phyloP scores from a whole-genome alignment of 2,113 vertebrate species.

The Vidua macroura region DNA sequence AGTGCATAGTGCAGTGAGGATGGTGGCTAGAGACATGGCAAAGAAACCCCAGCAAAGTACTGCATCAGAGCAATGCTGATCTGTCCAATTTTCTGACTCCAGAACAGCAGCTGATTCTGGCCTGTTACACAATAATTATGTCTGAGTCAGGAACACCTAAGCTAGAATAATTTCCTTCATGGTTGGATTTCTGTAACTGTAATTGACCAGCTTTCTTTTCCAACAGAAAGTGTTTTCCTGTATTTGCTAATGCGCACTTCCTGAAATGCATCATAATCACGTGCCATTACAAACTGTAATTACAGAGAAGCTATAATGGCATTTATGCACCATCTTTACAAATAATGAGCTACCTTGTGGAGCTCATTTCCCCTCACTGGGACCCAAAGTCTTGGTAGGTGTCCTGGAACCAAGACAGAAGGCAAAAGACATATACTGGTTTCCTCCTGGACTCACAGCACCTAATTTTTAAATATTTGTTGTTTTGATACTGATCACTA shows the following conservation, averaged over 20 bases:
- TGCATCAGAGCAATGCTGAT: not conserved
- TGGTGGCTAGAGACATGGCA: not conserved
- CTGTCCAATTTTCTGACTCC: not conserved
- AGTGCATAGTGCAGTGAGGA: not conserved
- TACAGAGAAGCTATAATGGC: not conserved
- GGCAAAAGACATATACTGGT: not conserved
- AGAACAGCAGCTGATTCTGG: not conserved
- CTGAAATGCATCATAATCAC: not conserved
- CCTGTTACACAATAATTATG: not conserved
- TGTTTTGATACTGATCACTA: not conserved
- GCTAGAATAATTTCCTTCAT: not conserved
- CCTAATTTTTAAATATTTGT: not conserved
- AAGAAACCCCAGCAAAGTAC: not conserved
- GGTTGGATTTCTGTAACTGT: not conserved
- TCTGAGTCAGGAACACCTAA: not conserved
- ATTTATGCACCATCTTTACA: not conserved
- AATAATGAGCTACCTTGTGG: not conserved
- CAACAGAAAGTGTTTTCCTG: not conserved
- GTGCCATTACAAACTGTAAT: not conserved
- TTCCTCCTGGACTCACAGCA: not conserved
- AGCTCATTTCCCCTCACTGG: not conserved
- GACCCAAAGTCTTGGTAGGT: not conserved
- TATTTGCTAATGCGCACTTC: not conserved
- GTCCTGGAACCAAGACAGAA: not conserved
- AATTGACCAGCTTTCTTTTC: not conserved